These are phyloP conservation scores for Platorchestia sp. DNA, from an alignment of 1,140 invertebrate genomes.

Conservation along the genomic window DNA sequence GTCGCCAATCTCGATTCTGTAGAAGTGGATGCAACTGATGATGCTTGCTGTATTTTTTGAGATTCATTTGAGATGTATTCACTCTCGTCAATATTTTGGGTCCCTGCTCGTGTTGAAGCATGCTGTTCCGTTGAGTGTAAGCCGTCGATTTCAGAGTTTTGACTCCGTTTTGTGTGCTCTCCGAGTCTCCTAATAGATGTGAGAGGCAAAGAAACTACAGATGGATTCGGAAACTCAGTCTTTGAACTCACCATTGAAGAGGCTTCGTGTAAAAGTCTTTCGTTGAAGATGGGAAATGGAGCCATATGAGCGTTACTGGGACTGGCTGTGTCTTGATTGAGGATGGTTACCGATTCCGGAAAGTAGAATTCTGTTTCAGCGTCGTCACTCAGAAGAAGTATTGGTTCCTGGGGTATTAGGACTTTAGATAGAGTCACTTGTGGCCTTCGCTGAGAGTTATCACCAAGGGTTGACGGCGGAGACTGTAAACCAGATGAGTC, in stretches of 20 bases:
- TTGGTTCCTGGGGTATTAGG: constrained; percentile 29
- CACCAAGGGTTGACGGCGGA: not conserved
- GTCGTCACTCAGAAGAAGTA: constrained; percentile 15
- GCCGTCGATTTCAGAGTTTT: not conserved
- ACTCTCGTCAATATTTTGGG: not conserved
- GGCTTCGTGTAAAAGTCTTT: not conserved
- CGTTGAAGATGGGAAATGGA: not conserved
- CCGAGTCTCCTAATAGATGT: not conserved
- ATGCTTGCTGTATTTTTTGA: not conserved
- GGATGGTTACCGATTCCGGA: not conserved
- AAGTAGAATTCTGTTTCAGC: not conserved
- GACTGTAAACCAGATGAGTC: not conserved
- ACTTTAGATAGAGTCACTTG: not conserved
- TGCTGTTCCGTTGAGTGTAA: not conserved
- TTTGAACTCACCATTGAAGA: not conserved
- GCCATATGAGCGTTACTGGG: not conserved
- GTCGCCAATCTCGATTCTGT: not conserved
- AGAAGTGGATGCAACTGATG: not conserved
- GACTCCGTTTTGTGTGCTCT: not conserved
- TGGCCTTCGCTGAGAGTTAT: not conserved
- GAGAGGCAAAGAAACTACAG: not conserved
- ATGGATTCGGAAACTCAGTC: not conserved
- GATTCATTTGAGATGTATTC: not conserved
- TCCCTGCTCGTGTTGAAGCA: not conserved
- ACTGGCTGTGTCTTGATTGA: not conserved